Conservation (phyloP, 1,140 invertebrate species). For the Drosophila triauraria region DNA sequence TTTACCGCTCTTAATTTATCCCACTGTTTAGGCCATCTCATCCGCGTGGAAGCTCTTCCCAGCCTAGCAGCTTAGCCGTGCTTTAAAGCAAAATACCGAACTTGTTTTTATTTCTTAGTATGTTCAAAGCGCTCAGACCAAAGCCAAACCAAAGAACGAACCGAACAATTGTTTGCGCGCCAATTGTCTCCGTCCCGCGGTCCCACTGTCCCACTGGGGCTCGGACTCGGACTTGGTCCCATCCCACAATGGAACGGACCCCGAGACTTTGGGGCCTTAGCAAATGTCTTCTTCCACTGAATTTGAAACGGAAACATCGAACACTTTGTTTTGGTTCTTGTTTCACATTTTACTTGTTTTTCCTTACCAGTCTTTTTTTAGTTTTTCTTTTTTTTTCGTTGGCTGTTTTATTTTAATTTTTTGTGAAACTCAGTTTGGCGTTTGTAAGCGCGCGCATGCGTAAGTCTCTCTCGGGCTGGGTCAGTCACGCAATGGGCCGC, state of each 20-base stretch:
- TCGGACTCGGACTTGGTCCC: conserved; percentile 16
- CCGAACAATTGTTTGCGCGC: conserved; percentile 78
- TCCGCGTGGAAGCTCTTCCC: conserved; percentile 30
- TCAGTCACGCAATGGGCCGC: conserved; percentile 71
- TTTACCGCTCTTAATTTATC: not conserved
- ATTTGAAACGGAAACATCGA: conserved; percentile 84
- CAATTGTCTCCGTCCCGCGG: conserved; percentile 52
- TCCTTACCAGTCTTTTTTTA: conserved; percentile 26
- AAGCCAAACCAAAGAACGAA: conserved; percentile 56
- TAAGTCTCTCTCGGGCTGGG: conserved; percentile 67
- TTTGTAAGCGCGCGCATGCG: conserved; percentile 83
- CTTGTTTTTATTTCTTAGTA: conserved; percentile 57
- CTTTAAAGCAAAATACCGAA: conserved; percentile 73
- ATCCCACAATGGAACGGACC: conserved; percentile 43
- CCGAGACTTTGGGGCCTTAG: conserved; percentile 34
- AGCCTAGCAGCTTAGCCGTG: conserved; percentile 56
- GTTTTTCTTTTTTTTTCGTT: conserved; percentile 28
- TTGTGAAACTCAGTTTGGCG: conserved; percentile 59
- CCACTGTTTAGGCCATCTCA: conserved; percentile 38
- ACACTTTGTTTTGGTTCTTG: conserved; percentile 83
- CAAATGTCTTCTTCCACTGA: conserved; percentile 83
- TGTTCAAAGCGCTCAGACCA: conserved; percentile 32
- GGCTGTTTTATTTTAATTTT: conserved; percentile 27
- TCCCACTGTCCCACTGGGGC: conserved; percentile 58
- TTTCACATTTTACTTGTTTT: conserved; percentile 73